These are phyloP conservation scores for Phymastichus coffea DNA, from an alignment of 1,140 invertebrate genomes.

Conservation along the genomic window DNA sequence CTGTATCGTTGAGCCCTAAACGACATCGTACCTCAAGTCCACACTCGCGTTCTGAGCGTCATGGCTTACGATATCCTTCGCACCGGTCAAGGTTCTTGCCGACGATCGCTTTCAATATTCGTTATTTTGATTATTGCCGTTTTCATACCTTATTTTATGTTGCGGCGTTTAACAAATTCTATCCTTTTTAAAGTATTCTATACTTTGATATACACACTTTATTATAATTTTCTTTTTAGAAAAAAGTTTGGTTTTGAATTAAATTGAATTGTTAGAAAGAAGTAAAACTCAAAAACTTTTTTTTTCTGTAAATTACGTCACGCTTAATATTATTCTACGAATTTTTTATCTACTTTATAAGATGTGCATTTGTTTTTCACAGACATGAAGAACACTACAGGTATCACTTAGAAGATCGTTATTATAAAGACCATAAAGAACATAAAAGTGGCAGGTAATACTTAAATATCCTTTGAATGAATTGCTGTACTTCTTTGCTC, in stretches of 20 bases:
- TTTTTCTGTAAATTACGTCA: too few relatives aligned
- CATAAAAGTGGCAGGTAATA: background rate
- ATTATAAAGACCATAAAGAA: slow-evolving; percentile 11
- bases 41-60: background rate
- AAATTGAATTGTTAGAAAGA: background rate
- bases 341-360: too few relatives aligned
- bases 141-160: background rate
- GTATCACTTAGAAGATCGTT: background rate
- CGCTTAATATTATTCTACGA: too few relatives aligned
- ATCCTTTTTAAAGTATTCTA: background rate
- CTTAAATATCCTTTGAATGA: too few relatives aligned
- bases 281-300: background rate
- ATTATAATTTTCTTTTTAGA: background rate
- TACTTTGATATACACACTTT: background rate
- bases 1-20: background rate
- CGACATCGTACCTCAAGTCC: slow-evolving; percentile 9
- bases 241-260: background rate
- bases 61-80: background rate
- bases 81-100: slow-evolving; percentile 2
- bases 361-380: background rate
- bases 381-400: background rate
- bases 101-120: background rate
- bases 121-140: background rate
- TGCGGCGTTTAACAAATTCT: background rate
- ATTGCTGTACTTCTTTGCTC: background rate